phyloP scores from a whole-genome alignment of 2,113 vertebrate species.

The Spea bombifrons region DNA sequence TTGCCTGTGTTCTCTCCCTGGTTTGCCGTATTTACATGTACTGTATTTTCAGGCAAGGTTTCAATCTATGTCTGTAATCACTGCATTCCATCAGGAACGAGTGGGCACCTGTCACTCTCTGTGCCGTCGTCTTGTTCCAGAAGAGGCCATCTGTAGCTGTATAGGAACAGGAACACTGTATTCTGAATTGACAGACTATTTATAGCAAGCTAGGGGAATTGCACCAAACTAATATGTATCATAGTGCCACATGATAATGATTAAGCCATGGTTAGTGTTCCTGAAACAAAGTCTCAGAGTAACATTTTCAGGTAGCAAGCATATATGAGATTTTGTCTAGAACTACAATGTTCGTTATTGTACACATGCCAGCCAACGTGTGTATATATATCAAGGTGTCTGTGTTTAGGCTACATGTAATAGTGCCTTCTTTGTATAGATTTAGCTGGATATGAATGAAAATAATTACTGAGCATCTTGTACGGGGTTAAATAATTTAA shows the following conservation, averaged over 20 bases:
- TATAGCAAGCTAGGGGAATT: background rate
- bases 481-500: no score
- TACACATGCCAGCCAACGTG: no score
- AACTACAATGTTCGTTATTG: no score
- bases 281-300: no score
- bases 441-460: background rate
- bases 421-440: background rate
- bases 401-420: background rate
- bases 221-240: background rate
- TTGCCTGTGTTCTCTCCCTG: background rate
- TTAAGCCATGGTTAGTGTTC: background rate
- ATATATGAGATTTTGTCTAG: no score
- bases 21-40: background rate
- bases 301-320: no score
- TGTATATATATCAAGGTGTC: background rate
- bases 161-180: background rate
- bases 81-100: background rate
- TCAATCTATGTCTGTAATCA: background rate
- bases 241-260: conserved; percentile 4
- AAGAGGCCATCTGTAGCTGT: background rate
- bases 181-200: conserved; percentile 17
- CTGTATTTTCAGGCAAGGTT: background rate
- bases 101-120: background rate
- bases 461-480: no score
- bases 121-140: background rate